Evolutionary conservation across 2,797 vertebrate genomes (phyloP).

Genomic region (Leontocebus nigricollis): DNA sequence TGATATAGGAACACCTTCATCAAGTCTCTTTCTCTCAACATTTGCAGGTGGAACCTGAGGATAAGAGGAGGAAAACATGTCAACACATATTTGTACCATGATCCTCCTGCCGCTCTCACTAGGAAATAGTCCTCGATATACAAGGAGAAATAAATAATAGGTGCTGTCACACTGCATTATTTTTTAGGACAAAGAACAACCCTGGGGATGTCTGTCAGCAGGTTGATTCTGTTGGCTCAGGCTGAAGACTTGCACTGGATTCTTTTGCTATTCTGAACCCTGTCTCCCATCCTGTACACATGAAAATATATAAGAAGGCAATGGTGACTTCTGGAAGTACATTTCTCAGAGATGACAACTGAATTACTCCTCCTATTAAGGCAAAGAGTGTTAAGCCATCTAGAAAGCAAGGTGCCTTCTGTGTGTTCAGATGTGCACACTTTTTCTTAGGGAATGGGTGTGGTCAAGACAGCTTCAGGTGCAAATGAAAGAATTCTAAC

Average conservation of each 20-base stretch:
- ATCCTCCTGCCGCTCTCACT: neutral
- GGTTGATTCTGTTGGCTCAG: neutral
- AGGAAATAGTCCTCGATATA: neutral
- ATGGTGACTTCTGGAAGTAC: neutral
- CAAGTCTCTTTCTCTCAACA: neutral
- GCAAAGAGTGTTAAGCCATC: neutral
- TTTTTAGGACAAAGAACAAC: neutral
- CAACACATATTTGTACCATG: neutral
- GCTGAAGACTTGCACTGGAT: neutral
- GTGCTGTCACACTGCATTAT: neutral
- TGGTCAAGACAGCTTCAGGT: neutral
- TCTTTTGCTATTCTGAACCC: neutral
- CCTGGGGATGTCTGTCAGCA: neutral
- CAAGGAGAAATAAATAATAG: neutral
- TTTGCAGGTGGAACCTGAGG: neutral
- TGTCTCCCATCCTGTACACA: neutral
- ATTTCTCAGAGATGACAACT: neutral
- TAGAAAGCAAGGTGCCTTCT: neutral
- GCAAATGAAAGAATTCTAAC: neutral
- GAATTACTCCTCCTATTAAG: conserved; percentile 6
- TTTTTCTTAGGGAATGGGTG: neutral
- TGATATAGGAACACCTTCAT: neutral
- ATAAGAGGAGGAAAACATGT: neutral
- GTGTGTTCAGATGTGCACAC: neutral
- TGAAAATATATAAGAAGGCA: neutral